Evolutionary conservation across 2,113 vertebrate species (phyloP).

Genomic region (Pygoscelis antarcticus): DNA sequence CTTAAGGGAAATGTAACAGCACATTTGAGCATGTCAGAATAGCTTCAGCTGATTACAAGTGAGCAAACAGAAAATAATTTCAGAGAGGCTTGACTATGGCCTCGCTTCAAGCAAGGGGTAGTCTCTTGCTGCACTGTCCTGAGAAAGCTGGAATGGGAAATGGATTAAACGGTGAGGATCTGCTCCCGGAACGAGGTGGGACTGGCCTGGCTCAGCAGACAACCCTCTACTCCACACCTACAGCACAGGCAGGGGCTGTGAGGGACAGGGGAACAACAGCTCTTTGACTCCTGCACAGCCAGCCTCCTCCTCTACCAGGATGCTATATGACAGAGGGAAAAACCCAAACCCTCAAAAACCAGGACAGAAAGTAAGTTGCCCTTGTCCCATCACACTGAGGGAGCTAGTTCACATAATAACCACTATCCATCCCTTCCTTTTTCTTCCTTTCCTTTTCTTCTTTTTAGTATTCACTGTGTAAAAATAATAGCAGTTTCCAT

Average conservation of each 20-base stretch:
- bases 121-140: neutral
- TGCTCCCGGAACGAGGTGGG: neutral
- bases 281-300: accelerated
- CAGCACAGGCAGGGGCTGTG: neutral
- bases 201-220: neutral
- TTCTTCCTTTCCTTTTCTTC: neutral
- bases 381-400: neutral
- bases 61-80: neutral
- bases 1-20: neutral
- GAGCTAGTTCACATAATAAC: neutral
- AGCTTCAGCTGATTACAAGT: neutral
- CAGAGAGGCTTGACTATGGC: neutral
- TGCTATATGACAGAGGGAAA: neutral
- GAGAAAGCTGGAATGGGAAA: neutral
- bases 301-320: neutral
- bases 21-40: neutral
- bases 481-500: neutral
- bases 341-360: neutral
- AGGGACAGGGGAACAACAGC: neutral
- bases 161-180: neutral
- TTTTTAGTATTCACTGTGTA: neutral
- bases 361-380: neutral
- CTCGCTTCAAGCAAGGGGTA: neutral
- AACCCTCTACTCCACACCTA: neutral
- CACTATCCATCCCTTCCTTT: neutral